Evolutionary conservation across 2,113 vertebrate genomes (phyloP).

Genomic region (Bos taurus): DNA sequence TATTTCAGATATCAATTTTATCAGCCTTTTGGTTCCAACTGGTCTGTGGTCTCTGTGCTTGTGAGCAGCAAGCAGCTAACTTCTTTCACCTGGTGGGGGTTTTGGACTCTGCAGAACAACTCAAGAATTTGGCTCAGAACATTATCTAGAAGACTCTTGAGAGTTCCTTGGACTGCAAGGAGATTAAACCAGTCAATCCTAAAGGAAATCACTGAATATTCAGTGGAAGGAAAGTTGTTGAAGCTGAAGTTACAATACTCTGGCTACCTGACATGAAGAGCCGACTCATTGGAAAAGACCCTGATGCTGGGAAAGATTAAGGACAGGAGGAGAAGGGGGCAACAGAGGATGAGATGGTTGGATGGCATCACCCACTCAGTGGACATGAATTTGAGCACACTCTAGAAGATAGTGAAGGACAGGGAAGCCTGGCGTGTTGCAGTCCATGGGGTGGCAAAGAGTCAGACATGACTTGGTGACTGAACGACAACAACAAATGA

Average conservation of each 20-base stretch:
- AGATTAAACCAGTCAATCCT: background rate
- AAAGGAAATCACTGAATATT: background rate
- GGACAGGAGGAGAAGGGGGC: background rate
- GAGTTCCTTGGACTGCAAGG: background rate
- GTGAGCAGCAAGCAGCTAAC: background rate
- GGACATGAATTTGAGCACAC: background rate
- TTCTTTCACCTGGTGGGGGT: background rate
- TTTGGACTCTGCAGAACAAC: background rate
- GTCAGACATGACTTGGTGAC: background rate
- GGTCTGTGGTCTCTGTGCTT: background rate
- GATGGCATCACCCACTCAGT: background rate
- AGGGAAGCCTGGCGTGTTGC: rapidly evolving
- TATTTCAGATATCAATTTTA: background rate
- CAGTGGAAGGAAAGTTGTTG: background rate
- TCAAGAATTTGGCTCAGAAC: background rate
- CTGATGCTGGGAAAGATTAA: background rate
- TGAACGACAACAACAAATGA: background rate
- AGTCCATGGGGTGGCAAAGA: background rate
- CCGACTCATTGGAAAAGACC: background rate
- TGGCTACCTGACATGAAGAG: background rate
- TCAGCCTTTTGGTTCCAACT: background rate
- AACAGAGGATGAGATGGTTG: background rate
- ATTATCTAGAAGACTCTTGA: background rate
- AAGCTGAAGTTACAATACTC: background rate
- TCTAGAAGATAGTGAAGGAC: background rate